These are phyloP conservation scores for Salvelinus fontinalis DNA, from an alignment of 2,113 vertebrate species.

Conservation along the genomic window DNA sequence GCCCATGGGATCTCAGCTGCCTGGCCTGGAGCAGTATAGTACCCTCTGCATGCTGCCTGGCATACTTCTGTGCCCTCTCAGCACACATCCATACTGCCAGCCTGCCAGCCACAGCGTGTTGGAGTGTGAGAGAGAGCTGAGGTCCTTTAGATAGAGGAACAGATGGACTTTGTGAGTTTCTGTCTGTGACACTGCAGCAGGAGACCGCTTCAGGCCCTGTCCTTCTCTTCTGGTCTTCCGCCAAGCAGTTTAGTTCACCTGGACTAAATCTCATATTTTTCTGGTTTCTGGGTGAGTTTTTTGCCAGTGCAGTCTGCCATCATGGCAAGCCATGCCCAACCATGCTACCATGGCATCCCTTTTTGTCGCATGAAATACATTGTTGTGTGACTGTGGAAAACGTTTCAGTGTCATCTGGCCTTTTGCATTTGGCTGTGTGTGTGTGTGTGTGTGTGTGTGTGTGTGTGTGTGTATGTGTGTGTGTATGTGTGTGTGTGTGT, in stretches of 20 bases:
- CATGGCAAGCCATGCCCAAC: no score
- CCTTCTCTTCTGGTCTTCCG: constrained; percentile 1
- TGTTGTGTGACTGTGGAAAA: no score
- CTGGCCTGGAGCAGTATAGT: constrained; percentile 42
- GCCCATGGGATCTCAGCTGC: constrained; percentile 67
- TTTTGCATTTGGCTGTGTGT: not conserved
- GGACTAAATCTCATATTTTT: no score
- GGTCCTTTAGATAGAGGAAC: constrained; percentile 49
- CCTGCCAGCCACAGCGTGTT: no score
- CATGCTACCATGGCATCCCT: no score
- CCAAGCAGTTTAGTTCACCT: constrained; percentile 28
- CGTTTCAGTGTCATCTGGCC: not conserved
- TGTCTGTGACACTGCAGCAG: constrained; percentile 34
- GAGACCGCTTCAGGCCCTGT: constrained; percentile 21
- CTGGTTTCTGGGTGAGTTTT: not conserved
- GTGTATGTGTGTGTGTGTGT: constrained; percentile 14
- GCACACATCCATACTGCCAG: no score
- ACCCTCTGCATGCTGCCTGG: no score
- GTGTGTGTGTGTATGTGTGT: not conserved
- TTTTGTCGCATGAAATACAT: no score
- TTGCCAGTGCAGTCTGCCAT: no score
- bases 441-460: constrained; percentile 4
- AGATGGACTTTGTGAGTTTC: constrained; percentile 50
- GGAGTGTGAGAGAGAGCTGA: no score
- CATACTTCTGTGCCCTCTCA: no score